phyloP scores from a whole-genome alignment of 2,113 vertebrate species.

The Anseranas semipalmata region DNA sequence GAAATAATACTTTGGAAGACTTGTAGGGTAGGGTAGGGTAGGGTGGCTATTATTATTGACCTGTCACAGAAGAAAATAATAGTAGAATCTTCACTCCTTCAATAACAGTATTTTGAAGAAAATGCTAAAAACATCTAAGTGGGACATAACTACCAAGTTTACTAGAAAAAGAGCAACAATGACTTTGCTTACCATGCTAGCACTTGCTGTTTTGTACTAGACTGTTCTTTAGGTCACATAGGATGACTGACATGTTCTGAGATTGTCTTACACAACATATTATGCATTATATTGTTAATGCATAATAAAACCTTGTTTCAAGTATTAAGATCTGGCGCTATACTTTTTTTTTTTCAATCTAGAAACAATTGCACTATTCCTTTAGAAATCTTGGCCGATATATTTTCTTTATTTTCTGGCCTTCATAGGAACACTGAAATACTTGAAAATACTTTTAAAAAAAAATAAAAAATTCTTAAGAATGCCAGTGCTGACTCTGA shows the following conservation, averaged over 20 bases:
- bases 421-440: neutral
- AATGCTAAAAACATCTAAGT: neutral
- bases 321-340: neutral
- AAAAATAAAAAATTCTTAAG: neutral
- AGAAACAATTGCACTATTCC: neutral
- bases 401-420: neutral
- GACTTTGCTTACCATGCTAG: neutral
- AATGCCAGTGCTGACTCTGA: neutral
- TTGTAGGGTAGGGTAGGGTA: neutral
- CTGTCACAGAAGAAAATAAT: neutral
- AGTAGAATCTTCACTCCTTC: neutral
- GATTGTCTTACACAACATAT: neutral
- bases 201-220: neutral
- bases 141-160: neutral
- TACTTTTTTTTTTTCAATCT: neutral
- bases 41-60: neutral
- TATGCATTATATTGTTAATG: neutral
- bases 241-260: neutral
- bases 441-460: neutral
- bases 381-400: neutral
- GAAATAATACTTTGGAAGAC: neutral
- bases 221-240: neutral
- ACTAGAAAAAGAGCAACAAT: neutral
- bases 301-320: neutral
- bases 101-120: neutral